Conservation (phyloP, 2,797 vertebrate species). For the Pelobates cultripes region DNA sequence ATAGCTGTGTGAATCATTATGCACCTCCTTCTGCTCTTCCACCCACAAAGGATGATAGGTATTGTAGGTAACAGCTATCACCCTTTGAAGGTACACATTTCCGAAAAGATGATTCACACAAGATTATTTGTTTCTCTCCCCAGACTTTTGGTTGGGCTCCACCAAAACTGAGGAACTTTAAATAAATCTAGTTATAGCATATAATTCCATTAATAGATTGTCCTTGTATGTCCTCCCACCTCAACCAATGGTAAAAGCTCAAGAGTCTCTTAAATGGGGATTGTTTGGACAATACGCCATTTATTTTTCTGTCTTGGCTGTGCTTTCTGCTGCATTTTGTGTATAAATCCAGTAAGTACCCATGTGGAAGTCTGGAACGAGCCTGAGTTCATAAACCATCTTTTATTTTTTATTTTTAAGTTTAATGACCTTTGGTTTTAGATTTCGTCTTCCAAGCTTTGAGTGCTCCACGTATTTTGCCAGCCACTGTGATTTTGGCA, state of each 20-base stretch:
- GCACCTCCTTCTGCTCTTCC: too few relatives aligned
- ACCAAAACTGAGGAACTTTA: too few relatives aligned
- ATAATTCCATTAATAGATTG: neutral
- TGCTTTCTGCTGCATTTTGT: slow-evolving; percentile 12
- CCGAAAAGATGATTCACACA: too few relatives aligned
- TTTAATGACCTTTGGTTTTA: slow-evolving; percentile 32
- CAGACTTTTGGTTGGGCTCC: too few relatives aligned
- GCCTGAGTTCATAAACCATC: slow-evolving; percentile 12
- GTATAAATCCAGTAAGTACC: slow-evolving; percentile 27
- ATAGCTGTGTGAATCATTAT: too few relatives aligned
- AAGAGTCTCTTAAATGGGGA: neutral
- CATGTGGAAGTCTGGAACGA: slow-evolving; percentile 26
- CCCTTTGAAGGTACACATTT: too few relatives aligned
- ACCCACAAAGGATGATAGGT: too few relatives aligned
- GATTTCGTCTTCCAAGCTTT: slow-evolving; percentile 22
- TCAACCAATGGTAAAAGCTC: neutral
- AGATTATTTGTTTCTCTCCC: too few relatives aligned
- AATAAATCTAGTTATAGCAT: neutral
- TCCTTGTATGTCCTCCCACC: neutral
- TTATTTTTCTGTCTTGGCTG: slow-evolving; percentile 20
- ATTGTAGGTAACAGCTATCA: too few relatives aligned
- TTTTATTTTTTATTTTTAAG: neutral
- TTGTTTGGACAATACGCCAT: neutral
- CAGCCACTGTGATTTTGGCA: slow-evolving; percentile 39
- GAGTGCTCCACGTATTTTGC: slow-evolving; percentile 38